Conservation (phyloP, 2,888 invertebrate genomes). For the Spilosoma lubricipeda region DNA sequence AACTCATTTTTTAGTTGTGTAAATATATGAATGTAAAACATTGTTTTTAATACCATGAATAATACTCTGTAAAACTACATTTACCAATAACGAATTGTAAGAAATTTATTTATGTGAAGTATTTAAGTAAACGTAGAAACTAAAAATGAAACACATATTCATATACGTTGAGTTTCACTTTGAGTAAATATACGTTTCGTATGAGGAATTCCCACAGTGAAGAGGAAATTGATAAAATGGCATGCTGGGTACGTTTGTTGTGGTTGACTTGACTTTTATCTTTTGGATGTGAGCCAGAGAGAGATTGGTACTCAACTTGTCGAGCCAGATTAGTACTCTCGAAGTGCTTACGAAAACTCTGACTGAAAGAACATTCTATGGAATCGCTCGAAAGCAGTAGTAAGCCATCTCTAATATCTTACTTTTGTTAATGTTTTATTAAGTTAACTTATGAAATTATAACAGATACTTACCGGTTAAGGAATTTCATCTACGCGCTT, state of each 20-base stretch:
- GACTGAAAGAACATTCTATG: constrained; percentile 53
- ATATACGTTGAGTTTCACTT: constrained; percentile 10
- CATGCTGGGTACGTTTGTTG: constrained; percentile 51
- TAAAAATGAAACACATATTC: neutral
- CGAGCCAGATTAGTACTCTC: constrained; percentile 61
- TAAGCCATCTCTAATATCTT: neutral
- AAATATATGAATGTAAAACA: too few relatives aligned
- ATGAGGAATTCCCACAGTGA: constrained; percentile 37
- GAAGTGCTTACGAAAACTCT: constrained; percentile 55
- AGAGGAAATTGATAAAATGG: constrained; percentile 50
- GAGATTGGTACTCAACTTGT: constrained; percentile 65
- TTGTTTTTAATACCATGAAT: too few relatives aligned
- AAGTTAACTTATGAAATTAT: neutral
- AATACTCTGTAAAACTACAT: too few relatives aligned
- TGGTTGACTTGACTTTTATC: constrained; percentile 68
- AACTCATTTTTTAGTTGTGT: too few relatives aligned
- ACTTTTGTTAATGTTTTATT: neutral
- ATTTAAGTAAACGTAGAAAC: neutral
- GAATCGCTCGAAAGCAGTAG: constrained; percentile 21
- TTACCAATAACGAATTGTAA: neutral
- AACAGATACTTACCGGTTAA: neutral
- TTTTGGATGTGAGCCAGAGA: constrained; percentile 68
- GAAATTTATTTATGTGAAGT: neutral
- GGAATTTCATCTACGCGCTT: neutral
- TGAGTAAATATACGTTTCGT: constrained; percentile 10